These are phyloP conservation scores for Chascanopsetta lugubris DNA, from an alignment of 2,113 vertebrate genomes.

Conservation along the genomic window DNA sequence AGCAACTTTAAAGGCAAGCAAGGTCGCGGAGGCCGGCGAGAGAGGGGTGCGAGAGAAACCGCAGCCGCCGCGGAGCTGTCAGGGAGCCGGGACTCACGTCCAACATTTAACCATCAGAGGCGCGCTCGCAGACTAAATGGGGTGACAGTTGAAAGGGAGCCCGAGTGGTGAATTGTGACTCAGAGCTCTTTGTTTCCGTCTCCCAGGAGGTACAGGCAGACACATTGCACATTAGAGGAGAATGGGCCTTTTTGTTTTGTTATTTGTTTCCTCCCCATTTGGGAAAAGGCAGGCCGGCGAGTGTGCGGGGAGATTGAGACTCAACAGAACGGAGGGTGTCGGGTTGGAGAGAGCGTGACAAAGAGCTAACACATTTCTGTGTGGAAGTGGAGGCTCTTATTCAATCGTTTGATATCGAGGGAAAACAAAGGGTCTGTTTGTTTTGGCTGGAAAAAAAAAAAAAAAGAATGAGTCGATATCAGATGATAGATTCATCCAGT, in stretches of 20 bases:
- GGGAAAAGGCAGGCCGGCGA: slow-evolving; percentile 30
- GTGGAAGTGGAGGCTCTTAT: slow-evolving; percentile 13
- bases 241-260: slow-evolving; percentile 39
- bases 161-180: slow-evolving; percentile 42
- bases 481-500: background rate
- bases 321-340: slow-evolving; percentile 45
- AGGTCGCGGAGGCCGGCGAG: slow-evolving; percentile 16
- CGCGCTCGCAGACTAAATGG: slow-evolving; percentile 37
- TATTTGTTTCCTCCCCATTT: slow-evolving; percentile 31
- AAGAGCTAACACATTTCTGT: slow-evolving; percentile 23
- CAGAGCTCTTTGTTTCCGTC: slow-evolving; percentile 52
- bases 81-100: slow-evolving; percentile 51
- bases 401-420: background rate
- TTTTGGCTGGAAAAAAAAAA: background rate
- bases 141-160: slow-evolving; percentile 57
- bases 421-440: slow-evolving; percentile 7
- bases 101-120: slow-evolving; percentile 48
- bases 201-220: slow-evolving; percentile 54
- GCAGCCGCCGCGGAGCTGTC: slow-evolving; percentile 64
- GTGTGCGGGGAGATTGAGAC: slow-evolving; percentile 29
- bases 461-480: background rate
- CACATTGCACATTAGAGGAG: slow-evolving; percentile 38
- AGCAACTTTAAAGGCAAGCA: slow-evolving; percentile 26
- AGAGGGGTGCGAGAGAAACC: slow-evolving; percentile 47
- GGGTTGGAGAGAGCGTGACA: slow-evolving; percentile 29